Evolutionary conservation across 2,113 vertebrate genomes (phyloP), one percentile per base, ranked within the genome.

Genomic region (Ictalurus furcatus): DNA sequence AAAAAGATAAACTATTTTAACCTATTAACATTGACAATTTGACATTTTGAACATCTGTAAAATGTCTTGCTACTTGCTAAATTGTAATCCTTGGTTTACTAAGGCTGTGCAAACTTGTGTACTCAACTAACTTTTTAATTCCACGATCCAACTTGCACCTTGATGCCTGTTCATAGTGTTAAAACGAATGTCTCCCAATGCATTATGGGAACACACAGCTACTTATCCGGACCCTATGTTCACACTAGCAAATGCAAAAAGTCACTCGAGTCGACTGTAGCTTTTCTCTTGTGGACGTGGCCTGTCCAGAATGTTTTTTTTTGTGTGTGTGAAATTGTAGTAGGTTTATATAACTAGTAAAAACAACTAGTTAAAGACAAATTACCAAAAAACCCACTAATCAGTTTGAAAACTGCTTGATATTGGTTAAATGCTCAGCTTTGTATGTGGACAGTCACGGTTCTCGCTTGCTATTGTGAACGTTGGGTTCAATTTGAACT

Each of bases 161-260:
- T 48, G 74, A 76, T 48, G 40, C 37, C 76, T 16, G 44, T 28
- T 17, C 25, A 56, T 13, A 17, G 76, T 79, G 25, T 23, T 59
- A 59, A 81, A 37, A 34, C 54, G 12, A 34, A 58, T 12, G n/a
- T 34, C 54, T 82, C 52, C 54, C n/a, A 82, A 13, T 59, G 54
- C n/a, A 80, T 54, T 30, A 56, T 80, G 78, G 48, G n/a, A 82
- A 59, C n/a, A 82, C n/a, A 82, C 54, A 58, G 54, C n/a, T 59
- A 82, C 34, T 54, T 58, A 82, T 1, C 79, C 16, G 58, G n/a
- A 54, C 1, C 23, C 23, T 52, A 1, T 23, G 37, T 80, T 80
- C 17, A 56, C 28, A n/a, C 52, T 30, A 56, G 48, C 25, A 30
- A 80, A 44, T 44, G 25, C 9, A 0, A 30, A 56, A 78, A 78